These are phyloP conservation scores for Euplagia quadripunctaria DNA, from an alignment of 2,888 invertebrate species.

Conservation along the genomic window DNA sequence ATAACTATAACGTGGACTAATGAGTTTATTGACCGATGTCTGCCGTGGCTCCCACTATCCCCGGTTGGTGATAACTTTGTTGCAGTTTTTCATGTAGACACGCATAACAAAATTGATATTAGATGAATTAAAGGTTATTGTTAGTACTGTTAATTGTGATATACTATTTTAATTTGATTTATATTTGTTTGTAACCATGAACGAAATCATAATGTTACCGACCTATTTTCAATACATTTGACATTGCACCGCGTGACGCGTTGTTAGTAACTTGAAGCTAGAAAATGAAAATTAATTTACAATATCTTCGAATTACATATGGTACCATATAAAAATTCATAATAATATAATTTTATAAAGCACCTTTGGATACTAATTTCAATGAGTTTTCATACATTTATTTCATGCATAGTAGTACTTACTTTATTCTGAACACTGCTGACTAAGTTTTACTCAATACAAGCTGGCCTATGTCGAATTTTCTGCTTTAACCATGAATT, in stretches of 20 bases:
- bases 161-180: neutral
- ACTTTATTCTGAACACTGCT: conserved; percentile 29
- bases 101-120: conserved; percentile 22
- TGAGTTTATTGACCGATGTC: conserved; percentile 87
- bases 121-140: conserved; percentile 12
- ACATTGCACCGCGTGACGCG: conserved; percentile 84
- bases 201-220: conserved; percentile 55
- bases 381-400: neutral
- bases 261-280: conserved; percentile 65
- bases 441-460: conserved; percentile 29
- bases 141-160: neutral
- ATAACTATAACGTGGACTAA: conserved; percentile 78
- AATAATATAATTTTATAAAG: conserved; percentile 14
- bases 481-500: neutral
- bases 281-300: conserved; percentile 29
- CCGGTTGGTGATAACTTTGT: conserved; percentile 74
- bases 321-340: neutral
- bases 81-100: conserved; percentile 12
- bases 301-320: neutral
- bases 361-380: conserved; percentile 23
- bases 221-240: conserved; percentile 77
- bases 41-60: conserved; percentile 87
- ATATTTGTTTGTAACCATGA: conserved; percentile 1
- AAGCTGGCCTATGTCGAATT: neutral
- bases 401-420: neutral